These are phyloP conservation scores for Columbina picui DNA, from an alignment of 2,113 vertebrate species.

Conservation along the genomic window DNA sequence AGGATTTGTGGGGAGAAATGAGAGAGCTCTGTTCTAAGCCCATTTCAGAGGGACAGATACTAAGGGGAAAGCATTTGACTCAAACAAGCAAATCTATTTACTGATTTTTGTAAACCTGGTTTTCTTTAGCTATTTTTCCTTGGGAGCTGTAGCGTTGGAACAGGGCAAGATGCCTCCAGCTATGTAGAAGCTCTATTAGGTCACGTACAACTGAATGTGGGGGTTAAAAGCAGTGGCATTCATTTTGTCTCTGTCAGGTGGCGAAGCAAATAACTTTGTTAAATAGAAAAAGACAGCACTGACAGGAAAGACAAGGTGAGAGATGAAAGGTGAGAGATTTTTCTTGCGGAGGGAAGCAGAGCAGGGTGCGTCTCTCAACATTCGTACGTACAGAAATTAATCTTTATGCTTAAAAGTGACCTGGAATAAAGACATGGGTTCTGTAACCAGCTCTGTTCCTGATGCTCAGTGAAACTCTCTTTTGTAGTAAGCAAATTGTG, in stretches of 20 bases:
- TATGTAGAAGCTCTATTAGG: neutral
- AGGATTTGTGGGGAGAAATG: neutral
- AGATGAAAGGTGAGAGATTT: neutral
- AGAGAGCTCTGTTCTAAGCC: neutral
- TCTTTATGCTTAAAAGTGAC: neutral
- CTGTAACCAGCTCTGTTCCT: neutral
- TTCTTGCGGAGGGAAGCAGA: neutral
- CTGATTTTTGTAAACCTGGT: neutral
- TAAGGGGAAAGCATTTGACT: neutral
- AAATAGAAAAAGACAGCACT: neutral
- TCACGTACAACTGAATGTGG: neutral
- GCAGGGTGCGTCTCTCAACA: neutral
- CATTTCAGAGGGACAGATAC: neutral
- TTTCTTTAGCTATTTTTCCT: neutral
- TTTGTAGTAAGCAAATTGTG: neutral
- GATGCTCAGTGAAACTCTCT: neutral
- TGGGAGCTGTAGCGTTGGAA: neutral
- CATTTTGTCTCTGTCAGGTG: neutral
- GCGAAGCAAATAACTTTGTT: neutral
- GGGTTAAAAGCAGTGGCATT: neutral
- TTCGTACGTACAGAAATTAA: neutral
- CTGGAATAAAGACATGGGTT: neutral
- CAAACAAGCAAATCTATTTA: neutral
- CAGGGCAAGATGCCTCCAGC: neutral
- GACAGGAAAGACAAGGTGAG: neutral